phyloP scores from a whole-genome alignment of 2,888 invertebrate genomes.

The Eristalinus sepulchralis region DNA sequence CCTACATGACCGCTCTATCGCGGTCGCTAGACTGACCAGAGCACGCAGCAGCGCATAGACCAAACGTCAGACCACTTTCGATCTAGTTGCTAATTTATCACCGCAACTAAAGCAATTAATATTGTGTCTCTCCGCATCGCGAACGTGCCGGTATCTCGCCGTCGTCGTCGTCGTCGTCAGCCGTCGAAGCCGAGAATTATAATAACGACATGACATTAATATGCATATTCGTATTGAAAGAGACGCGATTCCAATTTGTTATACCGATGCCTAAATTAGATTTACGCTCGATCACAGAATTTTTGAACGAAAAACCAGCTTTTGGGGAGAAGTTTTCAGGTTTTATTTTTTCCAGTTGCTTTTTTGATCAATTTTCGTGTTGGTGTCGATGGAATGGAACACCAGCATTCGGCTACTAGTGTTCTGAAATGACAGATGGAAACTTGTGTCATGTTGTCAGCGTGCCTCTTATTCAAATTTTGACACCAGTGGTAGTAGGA shows the following conservation, averaged over 20 bases:
- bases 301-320: background rate
- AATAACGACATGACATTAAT: conserved; percentile 57
- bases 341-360: background rate
- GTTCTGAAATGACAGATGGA: background rate
- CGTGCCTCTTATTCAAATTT: background rate
- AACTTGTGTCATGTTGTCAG: background rate
- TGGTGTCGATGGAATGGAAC: background rate
- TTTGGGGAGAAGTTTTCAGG: background rate
- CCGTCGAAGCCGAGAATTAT: conserved; percentile 49
- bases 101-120: conserved; percentile 55
- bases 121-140: conserved; percentile 23
- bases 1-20: conserved; percentile 32
- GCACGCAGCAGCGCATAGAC: background rate
- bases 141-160: conserved; percentile 20
- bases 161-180: background rate
- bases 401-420: background rate
- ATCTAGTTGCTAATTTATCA: conserved; percentile 58
- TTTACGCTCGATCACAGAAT: conserved; percentile 36
- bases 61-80: conserved; percentile 33
- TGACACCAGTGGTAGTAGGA: background rate
- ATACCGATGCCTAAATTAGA: conserved; percentile 55
- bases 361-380: background rate
- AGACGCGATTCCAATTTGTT: conserved; percentile 66
- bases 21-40: background rate
- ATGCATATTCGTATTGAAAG: conserved; percentile 58